Conservation (phyloP, 2,888 invertebrate species). For the Drosophila algonquin region DNA sequence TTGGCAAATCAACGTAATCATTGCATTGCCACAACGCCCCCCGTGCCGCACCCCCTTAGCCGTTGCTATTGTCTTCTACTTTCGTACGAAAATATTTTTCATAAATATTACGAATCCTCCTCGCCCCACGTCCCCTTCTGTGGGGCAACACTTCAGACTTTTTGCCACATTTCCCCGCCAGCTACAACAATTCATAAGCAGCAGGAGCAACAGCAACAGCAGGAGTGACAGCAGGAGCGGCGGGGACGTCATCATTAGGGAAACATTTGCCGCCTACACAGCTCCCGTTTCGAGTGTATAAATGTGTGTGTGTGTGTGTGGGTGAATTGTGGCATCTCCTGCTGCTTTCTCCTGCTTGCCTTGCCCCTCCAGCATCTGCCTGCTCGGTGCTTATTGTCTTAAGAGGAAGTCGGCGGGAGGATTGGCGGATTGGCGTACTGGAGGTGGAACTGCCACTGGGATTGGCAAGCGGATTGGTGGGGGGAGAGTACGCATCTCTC, state of each 20-base stretch:
- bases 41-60: constrained; percentile 2
- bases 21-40: constrained; percentile 42
- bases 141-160: constrained; percentile 68
- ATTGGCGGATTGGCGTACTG: constrained; percentile 5
- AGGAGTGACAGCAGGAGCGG: constrained; percentile 19
- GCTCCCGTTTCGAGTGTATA: constrained; percentile 24
- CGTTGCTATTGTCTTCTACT: constrained; percentile 62
- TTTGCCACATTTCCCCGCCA: constrained; percentile 71
- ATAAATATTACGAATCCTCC: constrained; percentile 67
- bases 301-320: constrained; percentile 28
- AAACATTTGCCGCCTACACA: constrained; percentile 68
- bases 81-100: constrained; percentile 60
- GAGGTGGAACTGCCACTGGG: constrained; percentile 11
- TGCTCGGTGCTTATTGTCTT: constrained; percentile 69
- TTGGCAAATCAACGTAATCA: constrained; percentile 78
- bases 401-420: constrained; percentile 53
- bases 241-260: constrained; percentile 69
- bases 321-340: constrained; percentile 49
- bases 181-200: constrained; percentile 48
- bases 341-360: constrained; percentile 45
- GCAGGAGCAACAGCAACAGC: constrained; percentile 30
- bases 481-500: constrained; percentile 45
- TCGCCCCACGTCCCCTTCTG: not conserved
- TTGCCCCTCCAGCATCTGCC: constrained; percentile 28
- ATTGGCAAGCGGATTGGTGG: constrained; percentile 38